These are phyloP conservation scores for Callinectes sapidus DNA, from an alignment of 2,888 invertebrate genomes.

Conservation along the genomic window DNA sequence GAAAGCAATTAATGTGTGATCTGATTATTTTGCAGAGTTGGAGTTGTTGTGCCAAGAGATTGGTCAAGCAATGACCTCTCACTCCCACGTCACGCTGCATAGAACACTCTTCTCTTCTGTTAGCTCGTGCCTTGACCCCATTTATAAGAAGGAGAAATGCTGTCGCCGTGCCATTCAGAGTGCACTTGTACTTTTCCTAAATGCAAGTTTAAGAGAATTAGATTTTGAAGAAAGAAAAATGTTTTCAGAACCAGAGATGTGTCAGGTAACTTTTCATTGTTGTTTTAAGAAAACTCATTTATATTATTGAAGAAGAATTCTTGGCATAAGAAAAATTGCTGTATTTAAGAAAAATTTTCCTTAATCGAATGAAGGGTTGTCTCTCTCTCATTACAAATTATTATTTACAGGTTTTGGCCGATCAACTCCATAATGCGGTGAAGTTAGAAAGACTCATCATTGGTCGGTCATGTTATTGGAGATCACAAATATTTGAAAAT, in stretches of 20 bases:
- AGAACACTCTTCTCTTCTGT: slow-evolving; percentile 44
- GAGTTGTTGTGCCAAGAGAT: slow-evolving; percentile 38
- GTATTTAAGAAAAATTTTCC: not conserved
- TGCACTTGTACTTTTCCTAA: slow-evolving; percentile 52
- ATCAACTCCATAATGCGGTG: slow-evolving; percentile 52
- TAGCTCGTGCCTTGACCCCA: not conserved
- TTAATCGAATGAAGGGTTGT: not conserved
- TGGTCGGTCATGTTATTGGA: slow-evolving; percentile 70
- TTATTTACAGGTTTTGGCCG: slow-evolving; percentile 61
- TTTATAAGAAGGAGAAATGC: slow-evolving; percentile 48
- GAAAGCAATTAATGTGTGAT: too few relatives aligned
- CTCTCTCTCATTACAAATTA: not conserved
- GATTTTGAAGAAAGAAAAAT: slow-evolving; percentile 65
- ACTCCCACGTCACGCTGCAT: slow-evolving; percentile 56
- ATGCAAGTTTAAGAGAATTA: slow-evolving; percentile 53
- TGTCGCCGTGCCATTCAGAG: slow-evolving; percentile 38
- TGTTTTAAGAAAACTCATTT: not conserved
- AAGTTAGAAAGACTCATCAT: slow-evolving; percentile 62
- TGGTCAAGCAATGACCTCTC: slow-evolving; percentile 47
- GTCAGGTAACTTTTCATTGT: slow-evolving; percentile 48
- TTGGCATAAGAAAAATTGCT: not conserved
- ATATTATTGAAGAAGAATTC: not conserved
- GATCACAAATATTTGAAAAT: slow-evolving; percentile 53
- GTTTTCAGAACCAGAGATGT: slow-evolving; percentile 68
- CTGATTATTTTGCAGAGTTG: not conserved